A percentile compares a stretch with the other conserved stretches of the same genome.
Evolutionary conservation across 2,113 vertebrate species (phyloP).

Genomic region (Pangasianodon gigas): DNA sequence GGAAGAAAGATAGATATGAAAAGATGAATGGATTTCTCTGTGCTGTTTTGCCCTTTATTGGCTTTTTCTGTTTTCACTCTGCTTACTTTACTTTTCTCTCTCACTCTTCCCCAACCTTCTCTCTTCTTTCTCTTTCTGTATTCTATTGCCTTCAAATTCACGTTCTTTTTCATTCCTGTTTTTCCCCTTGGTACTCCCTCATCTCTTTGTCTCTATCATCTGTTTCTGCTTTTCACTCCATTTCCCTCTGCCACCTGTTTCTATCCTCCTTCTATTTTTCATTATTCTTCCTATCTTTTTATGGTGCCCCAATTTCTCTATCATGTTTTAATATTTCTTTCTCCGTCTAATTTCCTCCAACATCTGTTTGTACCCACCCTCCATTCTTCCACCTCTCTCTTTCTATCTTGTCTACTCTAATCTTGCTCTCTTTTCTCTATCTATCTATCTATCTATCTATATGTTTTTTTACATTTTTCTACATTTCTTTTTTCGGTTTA

Average conservation of each 20-base stretch:
- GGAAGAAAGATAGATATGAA: conserved; percentile 16
- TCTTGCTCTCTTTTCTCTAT: background rate
- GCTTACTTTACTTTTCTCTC: conserved; percentile 4
- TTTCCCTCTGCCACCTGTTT: conserved; percentile 13
- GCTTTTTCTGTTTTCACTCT: conserved; percentile 8
- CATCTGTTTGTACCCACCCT: conserved; percentile 12
- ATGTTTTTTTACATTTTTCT: too few species aligned
- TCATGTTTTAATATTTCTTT: background rate
- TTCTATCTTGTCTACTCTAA: background rate
- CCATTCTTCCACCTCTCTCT: background rate
- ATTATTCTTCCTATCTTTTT: background rate
- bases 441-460: background rate
- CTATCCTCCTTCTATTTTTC: background rate
- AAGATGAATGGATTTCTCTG: conserved; percentile 27
- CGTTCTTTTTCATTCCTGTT: background rate
- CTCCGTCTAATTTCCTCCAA: background rate
- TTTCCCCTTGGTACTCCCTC: background rate
- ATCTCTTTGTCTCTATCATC: background rate
- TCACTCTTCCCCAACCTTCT: background rate
- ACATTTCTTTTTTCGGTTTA: background rate
- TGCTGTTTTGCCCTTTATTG: conserved; percentile 23
- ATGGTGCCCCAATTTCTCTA: background rate
- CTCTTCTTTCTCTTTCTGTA: background rate
- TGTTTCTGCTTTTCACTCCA: background rate
- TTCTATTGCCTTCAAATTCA: background rate